These are phyloP conservation scores for Myotis daubentonii DNA, from an alignment of 2,797 vertebrate species.

Conservation along the genomic window DNA sequence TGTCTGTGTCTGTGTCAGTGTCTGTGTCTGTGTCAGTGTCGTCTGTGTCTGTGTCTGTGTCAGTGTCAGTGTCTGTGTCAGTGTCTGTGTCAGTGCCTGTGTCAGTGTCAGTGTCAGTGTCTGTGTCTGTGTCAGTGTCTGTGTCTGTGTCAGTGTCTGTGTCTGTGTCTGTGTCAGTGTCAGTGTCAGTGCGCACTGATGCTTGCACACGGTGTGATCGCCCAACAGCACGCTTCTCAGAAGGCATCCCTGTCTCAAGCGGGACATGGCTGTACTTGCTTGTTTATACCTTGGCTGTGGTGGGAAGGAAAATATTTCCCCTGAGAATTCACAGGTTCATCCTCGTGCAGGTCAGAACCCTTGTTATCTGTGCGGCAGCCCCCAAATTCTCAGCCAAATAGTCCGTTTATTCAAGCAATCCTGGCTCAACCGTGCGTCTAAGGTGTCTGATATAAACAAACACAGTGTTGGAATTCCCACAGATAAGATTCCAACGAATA, in stretches of 20 bases:
- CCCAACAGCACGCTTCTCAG: not conserved
- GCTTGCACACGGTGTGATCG: rapidly evolving
- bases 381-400: not conserved
- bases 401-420: not conserved
- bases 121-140: too few relatives aligned
- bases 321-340: not conserved
- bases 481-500: not conserved
- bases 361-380: not conserved
- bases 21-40: too few relatives aligned
- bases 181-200: too few relatives aligned
- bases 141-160: too few relatives aligned
- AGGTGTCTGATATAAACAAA: not conserved
- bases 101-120: too few relatives aligned
- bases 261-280: not conserved
- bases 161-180: too few relatives aligned
- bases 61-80: too few relatives aligned
- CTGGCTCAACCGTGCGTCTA: not conserved
- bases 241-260: rapidly evolving
- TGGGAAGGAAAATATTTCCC: not conserved
- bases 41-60: too few relatives aligned
- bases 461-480: not conserved
- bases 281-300: not conserved
- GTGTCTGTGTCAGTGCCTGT: too few relatives aligned
- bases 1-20: too few relatives aligned
- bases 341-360: not conserved